Base-by-base conservation (phyloP, 2,113 vertebrate genomes). In the Garra rufa region DNA sequence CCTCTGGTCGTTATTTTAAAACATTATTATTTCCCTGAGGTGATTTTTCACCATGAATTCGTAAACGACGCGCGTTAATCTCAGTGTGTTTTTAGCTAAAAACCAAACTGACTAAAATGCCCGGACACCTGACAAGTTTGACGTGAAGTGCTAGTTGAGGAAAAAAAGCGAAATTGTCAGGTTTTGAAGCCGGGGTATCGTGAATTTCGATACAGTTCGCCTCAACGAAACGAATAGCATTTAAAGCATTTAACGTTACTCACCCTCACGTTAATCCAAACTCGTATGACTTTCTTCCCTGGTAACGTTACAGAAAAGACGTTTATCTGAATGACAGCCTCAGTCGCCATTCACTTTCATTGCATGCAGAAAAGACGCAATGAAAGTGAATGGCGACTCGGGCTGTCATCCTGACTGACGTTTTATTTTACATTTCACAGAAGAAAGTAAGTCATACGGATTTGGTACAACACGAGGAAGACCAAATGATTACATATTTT, bases 371-470 rank as follows among this genome's bases (percentile, higher is more conserved):
- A 73, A 73, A 73, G 70, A 46, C 70, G 70, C 70, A 73, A 44
- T 73, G 70, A 73, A 73, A 73, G 70, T 73, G 70, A 73, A 46
- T 73, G 44, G 46, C 14, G 73, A 75, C 65, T 34, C 11, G 28
- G 13, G 9, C 41, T 8, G 63, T 48, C 24, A 10, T 48, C 46
- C 24, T 30, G 44, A 75, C 44, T 75, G 6, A 41, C 9, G 21
- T 26, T 75, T 15, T 75, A 75, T 50, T 75, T 50, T 15, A 8
- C 9, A 46, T 21, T 73, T 9, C 21, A 46, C 41, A n/a, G 41
- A 24, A 44, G 3, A 24, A 44, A 26, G 13, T 2, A 50, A 50
- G 43, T 74, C 21, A 24, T 26, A n/a, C n/a, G 3, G 3, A 75
- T 48, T 26, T 30, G 24, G 6, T 11, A 30, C 26, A 10, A 17